Evolutionary conservation across 2,888 invertebrate genomes (phyloP), one percentile per base, ranked within the genome.

Genomic region (Agrochola lychnidis): DNA sequence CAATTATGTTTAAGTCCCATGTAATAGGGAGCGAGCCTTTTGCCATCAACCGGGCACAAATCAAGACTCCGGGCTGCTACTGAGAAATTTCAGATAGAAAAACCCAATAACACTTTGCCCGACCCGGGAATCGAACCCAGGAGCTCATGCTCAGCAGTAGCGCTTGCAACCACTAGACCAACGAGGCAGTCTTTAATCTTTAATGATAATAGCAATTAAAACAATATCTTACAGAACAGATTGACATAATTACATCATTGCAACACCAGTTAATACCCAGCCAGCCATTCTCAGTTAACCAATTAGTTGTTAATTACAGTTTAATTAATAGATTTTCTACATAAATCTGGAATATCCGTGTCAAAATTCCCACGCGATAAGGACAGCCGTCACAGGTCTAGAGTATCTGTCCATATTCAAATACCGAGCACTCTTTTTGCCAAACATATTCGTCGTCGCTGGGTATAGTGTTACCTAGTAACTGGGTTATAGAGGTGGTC

Each of bases 151-250:
- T 30, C 30, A 30, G 30, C 30, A 30, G 30, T 30, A 30, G 30
- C 30, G 30, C 30, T 30, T 30, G 30, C 30, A 2, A 1, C 30
- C 30, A 30, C 30, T 30, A 30, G 30, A 30, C 30, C 30, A 30
- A 30, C 30, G 30, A 30, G 30, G 30, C 1, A 30, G 30, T 30
- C 30, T 30, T 30, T 19, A 25, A 4, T 57, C 14, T 70, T 22
- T 64, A 48, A 66, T 62, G 9, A 48, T 45, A 67, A 42, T 40
- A 42, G 1, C 19, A 10, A 56, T 78, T 61, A 79, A 59, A 10
- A 6, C 4, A 68, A 64, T 25, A 19, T 1, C 14, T 57, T 30
- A 53, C 57, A 4, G 5, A 36, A 64, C 53, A 51, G 12, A 64
- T 45, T 30, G 36, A 22, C 36, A 14, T 56, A 48, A 76, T 22